phyloP scores from a whole-genome alignment of 1,140 invertebrate species.

The Drosophila parabipectinata region DNA sequence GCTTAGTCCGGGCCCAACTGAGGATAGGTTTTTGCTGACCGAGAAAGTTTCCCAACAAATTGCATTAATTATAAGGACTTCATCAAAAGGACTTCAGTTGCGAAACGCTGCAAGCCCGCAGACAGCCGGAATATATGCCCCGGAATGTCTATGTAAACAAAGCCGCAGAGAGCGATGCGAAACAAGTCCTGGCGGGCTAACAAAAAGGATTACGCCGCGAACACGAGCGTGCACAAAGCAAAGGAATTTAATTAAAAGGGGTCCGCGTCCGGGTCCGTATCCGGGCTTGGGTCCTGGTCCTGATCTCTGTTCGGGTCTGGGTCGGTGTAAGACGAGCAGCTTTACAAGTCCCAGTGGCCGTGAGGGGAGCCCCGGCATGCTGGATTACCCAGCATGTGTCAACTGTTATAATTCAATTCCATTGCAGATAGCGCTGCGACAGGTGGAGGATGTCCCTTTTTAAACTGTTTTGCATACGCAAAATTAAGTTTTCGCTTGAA shows the following conservation, averaged over 20 bases:
- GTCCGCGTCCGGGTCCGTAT: not conserved
- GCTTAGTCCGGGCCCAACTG: conserved; percentile 4
- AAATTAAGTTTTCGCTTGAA: not conserved
- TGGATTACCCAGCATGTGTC: conserved; percentile 58
- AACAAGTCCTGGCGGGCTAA: conserved; percentile 34
- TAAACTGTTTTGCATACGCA: not conserved
- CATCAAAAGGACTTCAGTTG: conserved; percentile 63
- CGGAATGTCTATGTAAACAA: conserved; percentile 68
- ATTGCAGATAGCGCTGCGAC: conserved; percentile 7
- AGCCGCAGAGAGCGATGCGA: conserved; percentile 19
- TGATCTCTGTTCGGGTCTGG: not conserved
- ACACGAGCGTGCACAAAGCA: conserved; percentile 62
- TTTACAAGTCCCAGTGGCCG: conserved; percentile 46
- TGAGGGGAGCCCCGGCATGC: conserved; percentile 33
- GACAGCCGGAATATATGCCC: conserved; percentile 38
- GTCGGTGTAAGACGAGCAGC: conserved; percentile 18
- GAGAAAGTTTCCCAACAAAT: conserved; percentile 57
- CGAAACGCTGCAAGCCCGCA: conserved; percentile 23
- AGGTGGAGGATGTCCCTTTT: conserved; percentile 1
- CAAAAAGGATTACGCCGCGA: conserved; percentile 73
- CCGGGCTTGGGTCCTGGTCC: too few relatives aligned
- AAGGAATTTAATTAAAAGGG: conserved; percentile 78
- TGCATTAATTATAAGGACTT: conserved; percentile 79
- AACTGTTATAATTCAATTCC: conserved; percentile 61
- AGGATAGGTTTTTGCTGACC: conserved; percentile 18